phyloP scores from a whole-genome alignment of 1,140 invertebrate species.

The Heliothis subflexa region DNA sequence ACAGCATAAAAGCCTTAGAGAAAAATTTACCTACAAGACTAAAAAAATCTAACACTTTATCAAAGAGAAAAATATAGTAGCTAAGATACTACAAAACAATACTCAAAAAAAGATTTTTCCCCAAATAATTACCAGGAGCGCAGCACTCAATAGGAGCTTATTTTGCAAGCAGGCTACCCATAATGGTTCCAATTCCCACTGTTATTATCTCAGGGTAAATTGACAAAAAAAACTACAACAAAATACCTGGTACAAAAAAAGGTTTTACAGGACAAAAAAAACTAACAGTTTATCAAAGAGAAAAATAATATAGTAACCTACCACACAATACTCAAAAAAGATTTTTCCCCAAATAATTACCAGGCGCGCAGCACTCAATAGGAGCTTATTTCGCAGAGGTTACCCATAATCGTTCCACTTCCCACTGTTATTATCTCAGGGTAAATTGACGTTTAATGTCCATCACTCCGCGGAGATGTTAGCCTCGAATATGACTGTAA shows the following conservation, averaged over 20 bases:
- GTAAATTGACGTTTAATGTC: conserved; percentile 49
- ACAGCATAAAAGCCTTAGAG: too few species aligned
- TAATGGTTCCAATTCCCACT: conserved; percentile 43
- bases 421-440: conserved; percentile 36
- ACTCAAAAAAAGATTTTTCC: conserved; percentile 4
- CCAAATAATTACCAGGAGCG: conserved; percentile 42
- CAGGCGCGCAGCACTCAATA: conserved; percentile 32
- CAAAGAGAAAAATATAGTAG: neutral
- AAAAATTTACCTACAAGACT: too few species aligned
- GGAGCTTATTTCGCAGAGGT: conserved; percentile 27
- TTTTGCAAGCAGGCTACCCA: conserved; percentile 14
- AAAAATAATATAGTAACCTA: neutral
- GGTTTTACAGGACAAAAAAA: neutral
- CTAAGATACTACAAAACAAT: conserved; percentile 11
- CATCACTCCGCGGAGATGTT: conserved; percentile 38
- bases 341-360: conserved; percentile 44
- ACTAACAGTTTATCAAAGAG: neutral
- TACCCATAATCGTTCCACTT: conserved; percentile 43
- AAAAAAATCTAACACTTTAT: conserved; percentile 5
- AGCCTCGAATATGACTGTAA: conserved; percentile 23
- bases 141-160: conserved; percentile 33
- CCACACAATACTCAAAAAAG: conserved; percentile 3
- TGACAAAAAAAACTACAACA: neutral
- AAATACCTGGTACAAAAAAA: neutral
- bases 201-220: conserved; percentile 46